Percentiles rank a stretch among this genome's conserved stretches.
phyloP scores from a whole-genome alignment of 2,113 vertebrate species.

The Caretta caretta region DNA sequence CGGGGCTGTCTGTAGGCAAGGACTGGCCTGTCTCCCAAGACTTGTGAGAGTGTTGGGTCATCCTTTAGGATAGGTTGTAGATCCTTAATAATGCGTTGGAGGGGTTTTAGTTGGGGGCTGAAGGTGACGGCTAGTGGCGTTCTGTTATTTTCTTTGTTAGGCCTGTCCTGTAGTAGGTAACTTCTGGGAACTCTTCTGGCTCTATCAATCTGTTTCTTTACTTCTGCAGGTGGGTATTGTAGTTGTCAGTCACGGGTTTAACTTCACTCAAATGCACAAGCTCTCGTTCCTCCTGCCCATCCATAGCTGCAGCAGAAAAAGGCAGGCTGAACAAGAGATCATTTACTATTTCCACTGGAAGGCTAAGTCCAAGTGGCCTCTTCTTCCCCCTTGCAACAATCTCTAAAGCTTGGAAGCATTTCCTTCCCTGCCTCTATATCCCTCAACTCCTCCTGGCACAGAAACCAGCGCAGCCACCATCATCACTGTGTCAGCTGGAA shows the following conservation, averaged over 20 bases:
- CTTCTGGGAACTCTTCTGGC: too few species aligned
- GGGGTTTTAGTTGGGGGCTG: too few species aligned
- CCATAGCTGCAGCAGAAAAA: neutral
- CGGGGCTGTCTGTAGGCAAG: too few species aligned
- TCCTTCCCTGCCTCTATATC: neutral
- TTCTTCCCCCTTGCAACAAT: neutral
- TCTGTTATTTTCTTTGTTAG: too few species aligned
- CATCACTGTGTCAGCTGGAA: neutral
- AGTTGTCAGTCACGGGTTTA: neutral
- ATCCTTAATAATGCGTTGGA: too few species aligned
- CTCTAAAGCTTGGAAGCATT: neutral
- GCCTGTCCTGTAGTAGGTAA: too few species aligned
- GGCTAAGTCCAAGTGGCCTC: neutral
- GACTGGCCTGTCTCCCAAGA: too few species aligned
- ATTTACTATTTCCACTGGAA: neutral
- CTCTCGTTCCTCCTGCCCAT: neutral
- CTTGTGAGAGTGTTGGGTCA: too few species aligned
- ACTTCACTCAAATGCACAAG: neutral
- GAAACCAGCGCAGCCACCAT: neutral
- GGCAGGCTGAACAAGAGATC: neutral
- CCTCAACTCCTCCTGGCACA: neutral
- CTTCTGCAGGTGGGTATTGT: too few species aligned
- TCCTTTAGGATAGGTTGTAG: too few species aligned
- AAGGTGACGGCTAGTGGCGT: too few species aligned
- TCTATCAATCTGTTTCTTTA: too few species aligned